phyloP scores from a whole-genome alignment of 2,888 invertebrate genomes.

The Blastobasis adustella region DNA sequence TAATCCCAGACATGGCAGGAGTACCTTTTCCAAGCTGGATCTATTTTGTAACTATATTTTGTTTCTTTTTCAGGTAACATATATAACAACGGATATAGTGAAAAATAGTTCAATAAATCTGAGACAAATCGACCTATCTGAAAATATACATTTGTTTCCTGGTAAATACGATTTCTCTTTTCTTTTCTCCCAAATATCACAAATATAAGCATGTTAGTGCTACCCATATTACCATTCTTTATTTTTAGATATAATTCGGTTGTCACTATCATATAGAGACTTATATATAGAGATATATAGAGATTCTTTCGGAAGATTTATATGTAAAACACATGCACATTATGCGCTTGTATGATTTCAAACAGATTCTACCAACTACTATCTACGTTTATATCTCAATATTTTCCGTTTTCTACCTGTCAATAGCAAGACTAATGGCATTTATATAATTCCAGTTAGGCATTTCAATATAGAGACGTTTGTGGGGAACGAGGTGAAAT shows the following conservation, averaged over 20 bases:
- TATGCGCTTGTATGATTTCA: not conserved
- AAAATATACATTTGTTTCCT: not conserved
- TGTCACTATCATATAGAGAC: not conserved
- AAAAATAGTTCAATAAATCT: conserved; percentile 10
- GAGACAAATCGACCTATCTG: conserved; percentile 8
- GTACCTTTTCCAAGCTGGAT: no score
- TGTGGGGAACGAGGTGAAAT: not conserved
- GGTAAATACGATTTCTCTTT: conserved; percentile 4
- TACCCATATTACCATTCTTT: not conserved
- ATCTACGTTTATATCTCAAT: not conserved
- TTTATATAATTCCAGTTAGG: not conserved
- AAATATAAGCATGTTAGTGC: not conserved
- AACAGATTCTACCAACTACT: not conserved
- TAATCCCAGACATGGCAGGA: no score
- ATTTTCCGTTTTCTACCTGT: not conserved
- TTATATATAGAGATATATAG: no score
- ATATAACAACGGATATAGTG: conserved; percentile 10
- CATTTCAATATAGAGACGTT: not conserved
- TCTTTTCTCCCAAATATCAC: not conserved
- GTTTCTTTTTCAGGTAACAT: conserved; percentile 11
- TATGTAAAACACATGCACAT: not conserved
- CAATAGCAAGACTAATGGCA: not conserved
- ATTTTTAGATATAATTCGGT: no score
- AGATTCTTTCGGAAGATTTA: not conserved
- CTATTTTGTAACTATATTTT: no score